Base-by-base conservation (phyloP, 2,113 vertebrate species). In the Varanus salvator region DNA sequence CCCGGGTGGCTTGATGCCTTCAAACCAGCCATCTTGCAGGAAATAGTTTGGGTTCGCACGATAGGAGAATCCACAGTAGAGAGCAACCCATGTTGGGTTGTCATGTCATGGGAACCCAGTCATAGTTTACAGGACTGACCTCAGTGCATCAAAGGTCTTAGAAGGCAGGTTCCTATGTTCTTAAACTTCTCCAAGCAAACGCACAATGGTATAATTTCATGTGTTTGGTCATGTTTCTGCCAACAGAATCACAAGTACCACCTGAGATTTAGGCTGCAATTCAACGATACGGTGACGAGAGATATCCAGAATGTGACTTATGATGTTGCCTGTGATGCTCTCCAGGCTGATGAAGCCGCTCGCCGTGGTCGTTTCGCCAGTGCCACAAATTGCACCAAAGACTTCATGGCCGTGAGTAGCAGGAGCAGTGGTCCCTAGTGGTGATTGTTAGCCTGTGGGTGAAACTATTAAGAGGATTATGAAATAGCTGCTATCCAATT, bases 351-450 rank as follows among this genome's bases (percentile, higher is more conserved):
- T 66, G 90, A 95, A 82, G 34, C 64, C 0, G 2, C 29, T 11
- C 0, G 1, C 3, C 1, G 31, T 29, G 44, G 60, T 0, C 82
- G 90, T 6, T 60, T 85, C 86, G 80, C 71, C 80, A 92, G 92
- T n/a, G 3, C 12, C 8, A 96, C 96, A 25, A 89, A 94, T 92
- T 98, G 97, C 89, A 93, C 52, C 0, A 94, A 95, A 87, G 93
- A 96, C n/a, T 93, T 89, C 69, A 96, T 97, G 96, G 93, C 94
- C 80, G 97, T 98, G 93, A 97, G 97, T 97, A n/a, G 69, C 54
- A 34, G 12, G 38, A 9, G 19, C 21, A 12, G 17, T 1, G 11
- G 19, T 29, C 23, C 27, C 29, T 34, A 48, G 4, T 15, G 44
- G n/a, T 82, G 50, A 27, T n/a, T 14, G 31, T 21, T 34, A 57